Base-by-base conservation (phyloP, 2,797 vertebrate genomes). In the Sternotherus odoratus region DNA sequence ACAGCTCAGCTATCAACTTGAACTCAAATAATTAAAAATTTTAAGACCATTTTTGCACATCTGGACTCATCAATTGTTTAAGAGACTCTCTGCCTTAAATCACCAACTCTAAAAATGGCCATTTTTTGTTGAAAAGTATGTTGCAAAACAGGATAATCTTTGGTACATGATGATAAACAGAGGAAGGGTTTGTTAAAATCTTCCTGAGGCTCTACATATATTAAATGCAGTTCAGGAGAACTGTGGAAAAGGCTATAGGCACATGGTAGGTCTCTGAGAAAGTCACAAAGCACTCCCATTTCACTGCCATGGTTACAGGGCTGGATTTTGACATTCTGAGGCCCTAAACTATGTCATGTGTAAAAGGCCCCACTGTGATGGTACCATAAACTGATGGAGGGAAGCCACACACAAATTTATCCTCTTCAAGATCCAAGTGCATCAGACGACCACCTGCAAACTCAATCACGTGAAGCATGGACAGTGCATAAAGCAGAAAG, bases 21-120 rank as follows among this genome's bases (percentile, higher is more conserved):
- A 91, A 92, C 83, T 53, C 0, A 0, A 66, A 75, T 3, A 74
- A 17, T 43, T 17, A 83, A 60, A 53, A 4, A 6, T 19, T 17
- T 81, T 72, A 46, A 17, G 9, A 69, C n/a, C 63, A 36, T 39
- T 39, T 36, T 9, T 69, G 63, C 63, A 36, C n/a, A 39, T 39
- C n/a, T 36, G 19, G 60, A 36, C n/a, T 69, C n/a, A 69, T 9
- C 19, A 11, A 69, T 12, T 39, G 19, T 36, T 36, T 69, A 69
- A 23, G 39, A 69, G 19, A 69, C 19, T 9, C 9, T 23, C 8
- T 36, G 63, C 60, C 30, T 60, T 60, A 60, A 60, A 60, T 33
- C 33, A 13, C 57, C 15, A 15, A 33, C 57, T 66, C 60, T 66
- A n/a, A n/a, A 19, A 8, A 30, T 16, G 4, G 30, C 33, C 15